Evolutionary conservation across 23 tunicate species (phyloP), one percentile per base, ranked within the genome.

Genomic region (Ciona savignyi): DNA sequence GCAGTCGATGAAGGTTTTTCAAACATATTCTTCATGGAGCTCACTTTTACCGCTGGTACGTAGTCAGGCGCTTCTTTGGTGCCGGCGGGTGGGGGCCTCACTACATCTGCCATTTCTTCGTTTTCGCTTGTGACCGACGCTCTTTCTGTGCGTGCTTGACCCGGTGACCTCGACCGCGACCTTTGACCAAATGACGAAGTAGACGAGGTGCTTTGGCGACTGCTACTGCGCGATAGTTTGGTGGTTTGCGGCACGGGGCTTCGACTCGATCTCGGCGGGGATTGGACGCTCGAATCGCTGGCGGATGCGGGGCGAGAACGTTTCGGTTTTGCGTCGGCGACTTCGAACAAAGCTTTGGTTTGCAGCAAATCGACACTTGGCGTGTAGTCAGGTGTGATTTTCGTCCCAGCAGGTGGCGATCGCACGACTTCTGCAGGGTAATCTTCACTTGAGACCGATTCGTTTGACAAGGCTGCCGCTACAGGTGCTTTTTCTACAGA

Each of bases 81-180:
- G 3, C 97, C 97, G 20, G 97, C 97, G 4, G 97, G 97, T 9
- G 79, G 86, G 19, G 97, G 91, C n/a, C 84, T 74, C 21, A 91
- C 85, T 15, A 91, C 83, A 11, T 91, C 91, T 1, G 82, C 68
- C 79, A 74, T 85, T 62, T 35, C 62, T 62, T 34, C 33, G 32
- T 66, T 35, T 27, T 72, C 28, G 29, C 65, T 72, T 1, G 27
- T 29, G 67, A 9, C 24, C 6, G 26, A 23, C 26, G 51, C 76
- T 35, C 64, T 49, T 11, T 72, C 24, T 3, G 33, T 48, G 32
- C 63, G 11, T 1, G 51, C 22, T 23, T 23, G 28, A 25, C 48
- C 62, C 22, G 86, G 78, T 3, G 86, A 73, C n/a, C 74, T 66
- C 20, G 74, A 65, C 33, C 84, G 84, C n/a, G 74, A 25, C 34